These are phyloP conservation scores for Columba livia DNA, from an alignment of 2,113 vertebrate genomes.

Conservation along the genomic window DNA sequence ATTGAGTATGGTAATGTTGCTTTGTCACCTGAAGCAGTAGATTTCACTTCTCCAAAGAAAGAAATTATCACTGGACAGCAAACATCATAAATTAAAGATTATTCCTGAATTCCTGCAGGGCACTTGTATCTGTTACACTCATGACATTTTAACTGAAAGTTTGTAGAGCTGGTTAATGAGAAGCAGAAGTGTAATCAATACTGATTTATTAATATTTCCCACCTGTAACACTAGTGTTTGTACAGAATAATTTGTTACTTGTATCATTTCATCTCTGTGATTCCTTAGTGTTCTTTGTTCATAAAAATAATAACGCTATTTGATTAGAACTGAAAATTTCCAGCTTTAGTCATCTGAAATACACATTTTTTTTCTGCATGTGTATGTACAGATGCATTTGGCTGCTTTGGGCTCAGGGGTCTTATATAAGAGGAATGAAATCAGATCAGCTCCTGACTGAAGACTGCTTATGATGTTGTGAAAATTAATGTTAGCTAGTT, in stretches of 20 bases:
- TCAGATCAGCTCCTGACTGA: not conserved
- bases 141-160: constrained; percentile 18
- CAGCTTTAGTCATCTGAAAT: not conserved
- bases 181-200: constrained; percentile 19
- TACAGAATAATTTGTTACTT: constrained; percentile 15
- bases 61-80: not conserved
- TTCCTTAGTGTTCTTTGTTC: not conserved
- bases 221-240: not conserved
- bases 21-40: not conserved
- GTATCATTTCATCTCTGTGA: not conserved
- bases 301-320: not conserved
- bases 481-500: constrained; percentile 32
- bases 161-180: constrained; percentile 17
- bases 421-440: constrained; percentile 6
- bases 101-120: not conserved
- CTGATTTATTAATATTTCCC: constrained; percentile 19
- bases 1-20: not conserved
- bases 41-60: not conserved
- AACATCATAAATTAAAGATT: not conserved
- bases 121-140: not conserved
- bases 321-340: not conserved
- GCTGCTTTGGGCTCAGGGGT: not conserved
- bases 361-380: not conserved
- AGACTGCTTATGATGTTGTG: constrained; percentile 4
- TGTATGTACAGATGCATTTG: not conserved